Evolutionary conservation across 2,888 invertebrate genomes (phyloP).

Genomic region (Anaspis maculata): DNA sequence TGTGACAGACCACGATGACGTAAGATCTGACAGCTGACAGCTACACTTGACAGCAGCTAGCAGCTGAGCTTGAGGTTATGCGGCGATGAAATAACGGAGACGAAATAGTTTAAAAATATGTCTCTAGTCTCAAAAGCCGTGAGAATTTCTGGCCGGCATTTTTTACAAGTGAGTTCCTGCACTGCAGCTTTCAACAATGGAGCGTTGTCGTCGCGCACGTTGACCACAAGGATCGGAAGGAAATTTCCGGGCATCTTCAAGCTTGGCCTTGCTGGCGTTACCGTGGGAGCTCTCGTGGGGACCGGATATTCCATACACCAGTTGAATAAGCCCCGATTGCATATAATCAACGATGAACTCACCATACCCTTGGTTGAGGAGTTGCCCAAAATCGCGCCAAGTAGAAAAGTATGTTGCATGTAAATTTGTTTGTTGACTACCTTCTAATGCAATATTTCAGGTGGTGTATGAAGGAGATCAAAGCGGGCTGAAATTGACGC

Average conservation of each 20-base stretch:
- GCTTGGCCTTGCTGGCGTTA: conserved; percentile 37
- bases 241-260: conserved; percentile 25
- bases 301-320: conserved; percentile 45
- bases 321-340: conserved; percentile 39
- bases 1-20: no score
- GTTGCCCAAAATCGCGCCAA: conserved; percentile 41
- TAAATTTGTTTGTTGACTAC: conserved; percentile 1
- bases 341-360: conserved; percentile 42
- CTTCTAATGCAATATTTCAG: conserved; percentile 41
- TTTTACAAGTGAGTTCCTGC: conserved; percentile 6
- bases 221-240: conserved; percentile 1
- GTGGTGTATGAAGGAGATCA: conserved; percentile 56
- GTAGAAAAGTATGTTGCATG: conserved; percentile 39
- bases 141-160: conserved; percentile 5
- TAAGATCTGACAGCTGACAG: no score
- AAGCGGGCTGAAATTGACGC: conserved; percentile 66
- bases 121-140: conserved; percentile 16
- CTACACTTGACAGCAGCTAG: no score
- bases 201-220: conserved; percentile 6
- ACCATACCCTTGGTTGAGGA: conserved; percentile 32
- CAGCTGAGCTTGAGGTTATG: no score
- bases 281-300: conserved; percentile 41
- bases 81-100: no score
- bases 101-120: conserved; percentile 13
- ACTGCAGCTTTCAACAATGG: conserved; percentile 1